Evolutionary conservation across 2,113 vertebrate genomes (phyloP).

Genomic region (Emydocephalus ijimae): DNA sequence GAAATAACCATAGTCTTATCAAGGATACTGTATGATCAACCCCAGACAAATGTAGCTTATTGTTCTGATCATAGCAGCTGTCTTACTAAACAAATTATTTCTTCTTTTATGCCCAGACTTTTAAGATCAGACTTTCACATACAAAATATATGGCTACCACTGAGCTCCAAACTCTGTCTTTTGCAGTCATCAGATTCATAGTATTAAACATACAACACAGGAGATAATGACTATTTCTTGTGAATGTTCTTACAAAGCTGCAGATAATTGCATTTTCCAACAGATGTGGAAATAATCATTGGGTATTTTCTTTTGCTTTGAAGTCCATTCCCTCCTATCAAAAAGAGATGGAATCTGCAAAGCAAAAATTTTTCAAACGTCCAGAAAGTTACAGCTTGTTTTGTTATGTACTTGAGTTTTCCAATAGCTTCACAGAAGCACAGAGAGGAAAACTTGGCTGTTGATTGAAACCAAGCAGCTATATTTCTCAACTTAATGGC

Average conservation of each 20-base stretch:
- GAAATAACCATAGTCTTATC: neutral
- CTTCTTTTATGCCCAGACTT: neutral
- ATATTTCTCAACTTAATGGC: constrained; percentile 11
- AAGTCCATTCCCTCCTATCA: neutral
- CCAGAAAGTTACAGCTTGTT: neutral
- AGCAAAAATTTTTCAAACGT: neutral
- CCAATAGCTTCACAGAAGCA: neutral
- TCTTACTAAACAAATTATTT: neutral
- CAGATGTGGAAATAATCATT: neutral
- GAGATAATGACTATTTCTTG: neutral
- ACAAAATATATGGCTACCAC: neutral
- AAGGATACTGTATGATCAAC: neutral
- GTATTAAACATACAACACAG: neutral
- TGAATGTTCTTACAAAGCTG: neutral
- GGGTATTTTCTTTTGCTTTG: neutral
- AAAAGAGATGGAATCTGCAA: constrained; percentile 1
- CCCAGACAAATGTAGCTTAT: neutral
- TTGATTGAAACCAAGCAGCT: neutral
- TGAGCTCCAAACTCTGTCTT: neutral
- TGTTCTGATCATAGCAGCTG: neutral
- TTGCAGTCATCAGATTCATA: neutral
- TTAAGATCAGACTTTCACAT: neutral
- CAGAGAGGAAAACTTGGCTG: neutral
- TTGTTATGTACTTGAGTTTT: neutral
- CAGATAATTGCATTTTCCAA: neutral